phyloP scores from a whole-genome alignment of 2,797 vertebrate genomes.

The Cottoperca gobio region DNA sequence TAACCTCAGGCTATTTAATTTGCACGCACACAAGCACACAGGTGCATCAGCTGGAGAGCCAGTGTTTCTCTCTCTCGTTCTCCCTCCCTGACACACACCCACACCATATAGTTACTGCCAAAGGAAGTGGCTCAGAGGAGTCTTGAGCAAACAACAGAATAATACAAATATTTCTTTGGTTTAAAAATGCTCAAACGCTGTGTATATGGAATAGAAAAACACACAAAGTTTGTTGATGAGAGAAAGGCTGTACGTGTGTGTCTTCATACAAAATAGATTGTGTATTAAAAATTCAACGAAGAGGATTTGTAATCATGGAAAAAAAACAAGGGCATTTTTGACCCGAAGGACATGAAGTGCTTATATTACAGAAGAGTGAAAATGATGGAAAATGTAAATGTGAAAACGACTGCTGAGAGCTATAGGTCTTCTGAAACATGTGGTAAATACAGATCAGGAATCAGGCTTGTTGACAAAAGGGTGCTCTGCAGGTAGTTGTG shows the following conservation, averaged over 20 bases:
- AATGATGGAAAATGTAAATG: neutral
- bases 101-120: conserved; percentile 15
- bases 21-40: conserved; percentile 14
- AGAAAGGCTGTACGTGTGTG: neutral
- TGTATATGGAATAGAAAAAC: too few species aligned
- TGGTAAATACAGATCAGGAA: conserved; percentile 15
- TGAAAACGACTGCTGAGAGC: neutral
- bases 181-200: neutral
- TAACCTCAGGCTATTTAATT: conserved; percentile 42
- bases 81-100: conserved; percentile 4
- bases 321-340: neutral
- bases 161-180: conserved; percentile 9
- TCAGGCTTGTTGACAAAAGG: conserved; percentile 26
- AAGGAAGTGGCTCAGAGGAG: conserved; percentile 17
- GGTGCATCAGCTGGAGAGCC: conserved; percentile 33
- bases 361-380: neutral
- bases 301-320: neutral
- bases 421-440: conserved; percentile 11
- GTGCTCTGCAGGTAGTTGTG: conserved; percentile 13
- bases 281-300: conserved; percentile 1
- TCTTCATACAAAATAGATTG: conserved; percentile 24
- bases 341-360: neutral
- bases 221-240: neutral
- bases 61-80: conserved; percentile 16
- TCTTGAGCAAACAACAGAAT: conserved; percentile 33